Evolutionary conservation across 2,888 invertebrate species (phyloP).

Genomic region (Drosophila stalkeri): DNA sequence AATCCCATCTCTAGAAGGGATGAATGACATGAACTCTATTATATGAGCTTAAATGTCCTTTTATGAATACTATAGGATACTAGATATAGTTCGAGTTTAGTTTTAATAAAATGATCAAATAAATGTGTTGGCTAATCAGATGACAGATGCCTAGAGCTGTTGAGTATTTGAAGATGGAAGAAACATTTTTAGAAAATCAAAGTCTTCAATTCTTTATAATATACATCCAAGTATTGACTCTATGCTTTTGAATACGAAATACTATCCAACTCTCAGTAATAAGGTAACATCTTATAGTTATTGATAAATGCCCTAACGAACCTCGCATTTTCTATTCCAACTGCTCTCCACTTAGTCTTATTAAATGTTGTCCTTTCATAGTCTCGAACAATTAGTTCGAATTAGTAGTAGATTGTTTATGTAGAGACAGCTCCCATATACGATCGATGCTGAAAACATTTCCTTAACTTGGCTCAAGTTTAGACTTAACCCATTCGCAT

Average conservation of each 20-base stretch:
- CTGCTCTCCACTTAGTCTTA: conserved; percentile 1
- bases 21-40: no score
- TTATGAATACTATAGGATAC: no score
- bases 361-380: conserved; percentile 15
- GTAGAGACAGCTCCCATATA: conserved; percentile 13
- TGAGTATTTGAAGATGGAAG: no score
- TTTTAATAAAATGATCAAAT: no score
- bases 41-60: no score
- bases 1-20: no score
- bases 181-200: no score
- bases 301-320: background rate
- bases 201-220: no score
- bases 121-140: no score
- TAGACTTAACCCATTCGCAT: conserved; percentile 56
- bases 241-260: background rate
- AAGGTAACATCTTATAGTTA: background rate
- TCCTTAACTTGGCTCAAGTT: conserved; percentile 2
- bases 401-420: conserved; percentile 36
- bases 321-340: background rate
- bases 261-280: background rate
- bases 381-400: conserved; percentile 14
- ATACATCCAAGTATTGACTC: background rate
- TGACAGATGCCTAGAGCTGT: background rate
- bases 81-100: no score
- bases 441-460: conserved; percentile 12